Evolutionary conservation across 2,113 vertebrate species (phyloP).

Genomic region (Brachyhypopomus gauderio): DNA sequence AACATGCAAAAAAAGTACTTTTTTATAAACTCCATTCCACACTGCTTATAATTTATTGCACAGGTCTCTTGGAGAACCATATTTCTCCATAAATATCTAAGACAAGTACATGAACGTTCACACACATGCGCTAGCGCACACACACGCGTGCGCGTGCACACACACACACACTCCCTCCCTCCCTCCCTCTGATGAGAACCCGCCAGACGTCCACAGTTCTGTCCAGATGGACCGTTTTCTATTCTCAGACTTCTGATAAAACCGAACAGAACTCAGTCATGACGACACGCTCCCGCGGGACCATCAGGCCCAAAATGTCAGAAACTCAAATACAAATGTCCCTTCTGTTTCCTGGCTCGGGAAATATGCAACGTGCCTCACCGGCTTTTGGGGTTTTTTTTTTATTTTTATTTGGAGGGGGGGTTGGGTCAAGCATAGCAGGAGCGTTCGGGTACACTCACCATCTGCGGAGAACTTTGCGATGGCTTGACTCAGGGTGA

Average conservation of each 20-base stretch:
- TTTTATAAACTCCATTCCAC: not conserved
- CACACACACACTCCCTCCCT: not conserved
- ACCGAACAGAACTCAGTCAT: conserved; percentile 2
- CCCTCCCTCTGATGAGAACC: not conserved
- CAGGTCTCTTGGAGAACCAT: not conserved
- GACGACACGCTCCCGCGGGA: conserved; percentile 9
- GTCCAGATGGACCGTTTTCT: conserved; percentile 39
- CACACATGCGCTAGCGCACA: conserved; percentile 1
- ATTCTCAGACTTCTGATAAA: conserved; percentile 14
- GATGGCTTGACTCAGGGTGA: conserved; percentile 86
- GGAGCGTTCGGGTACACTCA: conserved; percentile 60
- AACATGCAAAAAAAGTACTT: not conserved
- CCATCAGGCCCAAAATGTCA: conserved; percentile 14
- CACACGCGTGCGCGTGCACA: not conserved
- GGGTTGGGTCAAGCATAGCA: not conserved
- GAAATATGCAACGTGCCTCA: not conserved
- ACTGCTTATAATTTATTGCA: not conserved
- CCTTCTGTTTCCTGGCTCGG: not conserved
- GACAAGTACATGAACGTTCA: not conserved
- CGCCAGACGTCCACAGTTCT: conserved; percentile 16
- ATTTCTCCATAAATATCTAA: conserved; percentile 9
- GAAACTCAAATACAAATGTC: not conserved
- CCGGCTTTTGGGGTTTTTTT: no score
- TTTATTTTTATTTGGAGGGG: no score
- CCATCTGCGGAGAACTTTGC: conserved; percentile 97